Evolutionary conservation across 1,140 invertebrate species (phyloP).

Genomic region (Drosophila cardini): DNA sequence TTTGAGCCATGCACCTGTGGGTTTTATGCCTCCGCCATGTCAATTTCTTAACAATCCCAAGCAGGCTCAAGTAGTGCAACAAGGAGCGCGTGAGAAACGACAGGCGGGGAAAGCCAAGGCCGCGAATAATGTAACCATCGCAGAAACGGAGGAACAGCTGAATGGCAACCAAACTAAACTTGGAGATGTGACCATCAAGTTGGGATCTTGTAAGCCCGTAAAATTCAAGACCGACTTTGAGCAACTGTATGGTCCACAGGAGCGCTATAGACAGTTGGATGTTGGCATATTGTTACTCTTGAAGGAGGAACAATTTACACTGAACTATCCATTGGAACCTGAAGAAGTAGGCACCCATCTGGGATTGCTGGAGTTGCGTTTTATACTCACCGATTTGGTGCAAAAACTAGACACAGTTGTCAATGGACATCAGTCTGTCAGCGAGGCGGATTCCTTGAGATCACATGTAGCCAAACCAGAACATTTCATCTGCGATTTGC

Average conservation of each 20-base stretch:
- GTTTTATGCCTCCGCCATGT: constrained; percentile 87
- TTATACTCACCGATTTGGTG: constrained; percentile 84
- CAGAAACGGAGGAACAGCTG: constrained; percentile 28
- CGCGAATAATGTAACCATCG: constrained; percentile 34
- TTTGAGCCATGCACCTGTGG: constrained; percentile 85
- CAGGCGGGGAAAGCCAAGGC: constrained; percentile 2
- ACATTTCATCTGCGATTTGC: constrained; percentile 85
- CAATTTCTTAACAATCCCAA: constrained; percentile 65
- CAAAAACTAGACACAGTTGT: constrained; percentile 81
- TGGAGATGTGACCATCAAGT: constrained; percentile 43
- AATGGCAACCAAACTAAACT: constrained; percentile 51
- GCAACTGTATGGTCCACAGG: constrained; percentile 64
- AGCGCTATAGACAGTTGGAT: constrained; percentile 85
- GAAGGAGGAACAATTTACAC: constrained; percentile 63
- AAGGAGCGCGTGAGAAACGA: constrained; percentile 32
- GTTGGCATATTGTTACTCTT: constrained; percentile 85
- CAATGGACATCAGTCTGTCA: constrained; percentile 61
- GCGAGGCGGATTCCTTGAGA: constrained; percentile 42
- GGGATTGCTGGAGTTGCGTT: constrained; percentile 76
- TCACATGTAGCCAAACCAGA: constrained; percentile 71
- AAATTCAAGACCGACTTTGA: constrained; percentile 72
- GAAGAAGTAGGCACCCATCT: constrained; percentile 69
- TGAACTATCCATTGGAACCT: constrained; percentile 84
- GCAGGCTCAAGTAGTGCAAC: not conserved
- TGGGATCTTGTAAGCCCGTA: constrained; percentile 51